Evolutionary conservation across 2,797 vertebrate genomes (phyloP).

Genomic region (Mormyrus hasselquistii): DNA sequence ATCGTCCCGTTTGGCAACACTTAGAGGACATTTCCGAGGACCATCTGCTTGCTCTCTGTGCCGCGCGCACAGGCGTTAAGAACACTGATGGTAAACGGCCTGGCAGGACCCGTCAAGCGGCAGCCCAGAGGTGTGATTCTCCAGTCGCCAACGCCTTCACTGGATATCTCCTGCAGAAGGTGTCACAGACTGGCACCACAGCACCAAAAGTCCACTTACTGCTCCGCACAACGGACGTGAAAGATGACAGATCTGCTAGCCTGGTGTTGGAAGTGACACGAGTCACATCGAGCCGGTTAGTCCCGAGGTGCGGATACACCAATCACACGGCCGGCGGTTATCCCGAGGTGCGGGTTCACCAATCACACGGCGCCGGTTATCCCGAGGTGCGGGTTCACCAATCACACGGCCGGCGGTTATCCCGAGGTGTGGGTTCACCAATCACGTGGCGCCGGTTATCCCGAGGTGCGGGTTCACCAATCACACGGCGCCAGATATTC

Average conservation of each 20-base stretch:
- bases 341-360: background rate
- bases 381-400: background rate
- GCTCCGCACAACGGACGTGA: background rate
- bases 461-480: background rate
- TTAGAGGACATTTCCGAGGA: constrained; percentile 67
- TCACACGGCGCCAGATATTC: background rate
- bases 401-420: accelerated
- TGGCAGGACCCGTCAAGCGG: constrained; percentile 22
- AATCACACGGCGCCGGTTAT: background rate
- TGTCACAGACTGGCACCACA: background rate
- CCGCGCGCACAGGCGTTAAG: constrained; percentile 33
- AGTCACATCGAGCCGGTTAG: background rate
- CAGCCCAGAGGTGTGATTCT: background rate
- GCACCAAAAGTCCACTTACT: background rate
- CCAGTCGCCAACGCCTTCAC: background rate
- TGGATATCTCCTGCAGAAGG: background rate
- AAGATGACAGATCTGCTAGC: background rate
- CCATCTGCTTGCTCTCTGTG: constrained; percentile 61
- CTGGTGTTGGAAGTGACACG: background rate
- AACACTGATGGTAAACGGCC: constrained; percentile 34
- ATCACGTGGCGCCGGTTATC: background rate
- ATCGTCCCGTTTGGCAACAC: constrained; percentile 83
- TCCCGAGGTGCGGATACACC: background rate
- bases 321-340: background rate
- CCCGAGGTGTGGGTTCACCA: background rate